phyloP scores from a whole-genome alignment of 1,140 invertebrate genomes.

The Drosophila erecta region DNA sequence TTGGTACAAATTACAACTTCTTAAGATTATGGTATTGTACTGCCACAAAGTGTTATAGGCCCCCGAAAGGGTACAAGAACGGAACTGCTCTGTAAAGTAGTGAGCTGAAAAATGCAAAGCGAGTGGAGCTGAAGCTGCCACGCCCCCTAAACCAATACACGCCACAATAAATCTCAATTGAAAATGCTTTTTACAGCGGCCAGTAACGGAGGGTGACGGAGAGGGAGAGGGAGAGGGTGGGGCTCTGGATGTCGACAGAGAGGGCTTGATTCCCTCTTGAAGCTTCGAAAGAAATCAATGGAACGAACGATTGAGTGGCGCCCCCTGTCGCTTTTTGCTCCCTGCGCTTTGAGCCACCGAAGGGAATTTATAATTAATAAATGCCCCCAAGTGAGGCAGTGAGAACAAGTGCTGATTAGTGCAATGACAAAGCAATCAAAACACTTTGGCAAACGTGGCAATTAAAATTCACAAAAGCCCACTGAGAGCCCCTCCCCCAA shows the following conservation, averaged over 20 bases:
- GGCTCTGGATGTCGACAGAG: background rate
- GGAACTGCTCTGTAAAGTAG: slow-evolving; percentile 45
- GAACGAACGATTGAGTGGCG: slow-evolving; percentile 60
- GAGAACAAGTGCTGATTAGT: slow-evolving; percentile 65
- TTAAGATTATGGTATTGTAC: no score
- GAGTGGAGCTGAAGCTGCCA: slow-evolving; percentile 50
- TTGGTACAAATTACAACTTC: background rate
- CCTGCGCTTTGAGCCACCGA: slow-evolving; percentile 64
- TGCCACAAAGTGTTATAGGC: no score
- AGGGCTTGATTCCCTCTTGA: slow-evolving; percentile 57
- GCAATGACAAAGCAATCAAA: slow-evolving; percentile 82
- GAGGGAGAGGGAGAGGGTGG: background rate
- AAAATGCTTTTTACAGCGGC: slow-evolving; percentile 71
- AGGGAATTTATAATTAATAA: slow-evolving; percentile 81
- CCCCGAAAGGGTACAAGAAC: slow-evolving; percentile 2
- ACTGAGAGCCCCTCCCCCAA: background rate
- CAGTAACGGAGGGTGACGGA: slow-evolving; percentile 1
- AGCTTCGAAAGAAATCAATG: slow-evolving; percentile 79
- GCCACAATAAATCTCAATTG: slow-evolving; percentile 82
- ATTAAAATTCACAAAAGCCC: slow-evolving; percentile 79
- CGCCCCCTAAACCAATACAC: slow-evolving; percentile 61
- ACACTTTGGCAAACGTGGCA: slow-evolving; percentile 77
- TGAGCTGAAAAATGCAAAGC: slow-evolving; percentile 69
- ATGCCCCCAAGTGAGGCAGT: slow-evolving; percentile 41
- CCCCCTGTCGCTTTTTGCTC: slow-evolving; percentile 49